phyloP scores from a whole-genome alignment of 1,140 invertebrate genomes.

The Uloborus diversus region DNA sequence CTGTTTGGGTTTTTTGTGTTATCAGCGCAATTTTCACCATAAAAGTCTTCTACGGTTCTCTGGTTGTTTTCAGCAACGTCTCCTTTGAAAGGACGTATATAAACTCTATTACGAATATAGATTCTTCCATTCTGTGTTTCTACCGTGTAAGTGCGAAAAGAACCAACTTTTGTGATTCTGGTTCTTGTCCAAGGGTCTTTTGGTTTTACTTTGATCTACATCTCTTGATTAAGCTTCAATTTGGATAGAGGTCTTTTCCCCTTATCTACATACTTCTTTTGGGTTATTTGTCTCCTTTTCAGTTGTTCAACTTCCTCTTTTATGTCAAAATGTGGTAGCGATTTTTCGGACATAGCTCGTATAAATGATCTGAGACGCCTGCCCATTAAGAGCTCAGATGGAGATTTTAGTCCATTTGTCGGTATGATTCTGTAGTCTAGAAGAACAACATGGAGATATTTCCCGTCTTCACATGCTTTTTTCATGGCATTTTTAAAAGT shows the following conservation, averaged over 20 bases:
- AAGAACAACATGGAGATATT: background rate
- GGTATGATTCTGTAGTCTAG: slow-evolving; percentile 15
- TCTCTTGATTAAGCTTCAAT: background rate
- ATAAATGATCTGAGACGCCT: slow-evolving; percentile 14
- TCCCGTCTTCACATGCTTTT: slow-evolving; percentile 27
- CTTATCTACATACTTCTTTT: background rate
- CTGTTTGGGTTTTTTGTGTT: no score
- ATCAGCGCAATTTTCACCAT: no score
- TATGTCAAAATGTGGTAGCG: background rate
- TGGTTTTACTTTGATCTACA: background rate
- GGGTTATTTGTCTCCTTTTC: background rate
- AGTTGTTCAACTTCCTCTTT: background rate
- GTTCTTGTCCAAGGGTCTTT: background rate
- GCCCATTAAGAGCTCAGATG: slow-evolving; percentile 31
- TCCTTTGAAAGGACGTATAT: background rate
- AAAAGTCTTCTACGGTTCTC: background rate
- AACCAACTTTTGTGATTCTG: background rate
- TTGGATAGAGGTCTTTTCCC: background rate
- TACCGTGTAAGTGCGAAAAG: background rate
- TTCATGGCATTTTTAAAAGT: slow-evolving; percentile 6
- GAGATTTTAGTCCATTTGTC: background rate
- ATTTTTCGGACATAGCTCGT: background rate
- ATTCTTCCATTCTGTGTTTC: background rate
- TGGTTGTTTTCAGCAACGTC: background rate
- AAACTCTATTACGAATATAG: no score